phyloP scores from a whole-genome alignment of 1,140 invertebrate genomes.

The Zaprionus vittiger region DNA sequence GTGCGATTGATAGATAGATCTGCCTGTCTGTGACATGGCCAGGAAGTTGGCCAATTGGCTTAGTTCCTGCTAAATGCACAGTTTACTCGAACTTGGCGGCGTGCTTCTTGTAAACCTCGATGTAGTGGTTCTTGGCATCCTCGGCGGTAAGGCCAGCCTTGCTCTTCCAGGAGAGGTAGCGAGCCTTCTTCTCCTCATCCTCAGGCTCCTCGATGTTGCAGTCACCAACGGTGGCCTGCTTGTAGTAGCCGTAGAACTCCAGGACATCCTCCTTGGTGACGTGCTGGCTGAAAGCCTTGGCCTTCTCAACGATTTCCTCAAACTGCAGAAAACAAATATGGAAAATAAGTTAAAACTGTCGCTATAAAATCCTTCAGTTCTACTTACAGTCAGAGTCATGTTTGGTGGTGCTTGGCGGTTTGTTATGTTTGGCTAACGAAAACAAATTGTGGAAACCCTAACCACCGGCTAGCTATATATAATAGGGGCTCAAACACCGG shows the following conservation, averaged over 20 bases:
- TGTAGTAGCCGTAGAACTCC: slow-evolving; percentile 94
- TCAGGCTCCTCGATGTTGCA: slow-evolving; percentile 92
- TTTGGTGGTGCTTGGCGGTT: slow-evolving; percentile 59
- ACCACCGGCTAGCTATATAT: slow-evolving; percentile 58
- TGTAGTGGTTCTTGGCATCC: slow-evolving; percentile 93
- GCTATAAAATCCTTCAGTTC: background rate
- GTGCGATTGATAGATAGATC: slow-evolving; percentile 7
- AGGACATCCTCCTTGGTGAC: slow-evolving; percentile 93
- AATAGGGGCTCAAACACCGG: slow-evolving; percentile 40
- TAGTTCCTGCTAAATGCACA: slow-evolving; percentile 32
- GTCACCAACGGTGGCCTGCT: slow-evolving; percentile 95
- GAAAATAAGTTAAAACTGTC: background rate
- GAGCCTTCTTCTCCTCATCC: slow-evolving; percentile 97
- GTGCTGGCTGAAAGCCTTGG: slow-evolving; percentile 91
- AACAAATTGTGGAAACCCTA: slow-evolving; percentile 58
- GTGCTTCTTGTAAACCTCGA: slow-evolving; percentile 90
- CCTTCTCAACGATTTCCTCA: slow-evolving; percentile 86
- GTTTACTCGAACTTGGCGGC: slow-evolving; percentile 80
- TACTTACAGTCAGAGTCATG: slow-evolving; percentile 71
- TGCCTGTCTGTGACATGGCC: background rate
- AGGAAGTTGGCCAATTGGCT: background rate
- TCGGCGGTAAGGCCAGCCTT: slow-evolving; percentile 92
- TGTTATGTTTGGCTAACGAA: slow-evolving; percentile 51
- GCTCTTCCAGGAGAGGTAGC: slow-evolving; percentile 96
- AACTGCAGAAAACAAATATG: slow-evolving; percentile 48